Evolutionary conservation across 2,113 vertebrate species (phyloP).

Genomic region (Scomber colias): DNA sequence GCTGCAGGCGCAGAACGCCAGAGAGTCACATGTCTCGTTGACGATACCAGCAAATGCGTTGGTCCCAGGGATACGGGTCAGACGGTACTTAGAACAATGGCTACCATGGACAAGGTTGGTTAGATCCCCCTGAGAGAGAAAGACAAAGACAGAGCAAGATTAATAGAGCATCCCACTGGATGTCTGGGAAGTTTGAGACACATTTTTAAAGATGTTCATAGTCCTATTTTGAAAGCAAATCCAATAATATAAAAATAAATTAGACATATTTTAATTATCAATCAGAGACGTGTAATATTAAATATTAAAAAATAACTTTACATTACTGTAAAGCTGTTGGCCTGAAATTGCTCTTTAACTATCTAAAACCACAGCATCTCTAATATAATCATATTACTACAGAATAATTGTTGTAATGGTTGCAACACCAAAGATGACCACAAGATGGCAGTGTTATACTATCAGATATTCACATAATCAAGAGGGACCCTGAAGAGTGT

Average conservation of each 20-base stretch:
- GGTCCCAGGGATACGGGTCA: constrained; percentile 95
- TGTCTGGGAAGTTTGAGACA: neutral
- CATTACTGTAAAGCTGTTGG: neutral
- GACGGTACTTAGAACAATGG: constrained; percentile 96
- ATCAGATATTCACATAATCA: neutral
- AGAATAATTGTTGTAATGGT: neutral
- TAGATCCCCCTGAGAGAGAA: constrained; percentile 89
- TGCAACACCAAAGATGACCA: constrained; percentile 37
- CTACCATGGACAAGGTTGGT: constrained; percentile 98
- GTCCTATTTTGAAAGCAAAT: neutral
- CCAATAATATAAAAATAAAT: neutral
- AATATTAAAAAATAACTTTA: too few relatives aligned
- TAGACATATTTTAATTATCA: too few relatives aligned
- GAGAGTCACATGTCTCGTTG: constrained; percentile 96
- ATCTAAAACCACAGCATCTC: neutral
- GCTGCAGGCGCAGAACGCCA: constrained; percentile 98
- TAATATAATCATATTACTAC: neutral
- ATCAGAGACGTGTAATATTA: neutral
- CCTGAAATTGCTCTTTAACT: neutral
- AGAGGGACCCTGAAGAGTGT: neutral
- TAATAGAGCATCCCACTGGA: neutral
- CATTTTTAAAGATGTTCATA: neutral
- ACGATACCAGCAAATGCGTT: constrained; percentile 97
- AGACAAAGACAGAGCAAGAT: neutral
- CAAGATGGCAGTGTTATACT: constrained; percentile 51